Evolutionary conservation across 2,113 vertebrate genomes (phyloP).

Genomic region (Callaeas wilsoni): DNA sequence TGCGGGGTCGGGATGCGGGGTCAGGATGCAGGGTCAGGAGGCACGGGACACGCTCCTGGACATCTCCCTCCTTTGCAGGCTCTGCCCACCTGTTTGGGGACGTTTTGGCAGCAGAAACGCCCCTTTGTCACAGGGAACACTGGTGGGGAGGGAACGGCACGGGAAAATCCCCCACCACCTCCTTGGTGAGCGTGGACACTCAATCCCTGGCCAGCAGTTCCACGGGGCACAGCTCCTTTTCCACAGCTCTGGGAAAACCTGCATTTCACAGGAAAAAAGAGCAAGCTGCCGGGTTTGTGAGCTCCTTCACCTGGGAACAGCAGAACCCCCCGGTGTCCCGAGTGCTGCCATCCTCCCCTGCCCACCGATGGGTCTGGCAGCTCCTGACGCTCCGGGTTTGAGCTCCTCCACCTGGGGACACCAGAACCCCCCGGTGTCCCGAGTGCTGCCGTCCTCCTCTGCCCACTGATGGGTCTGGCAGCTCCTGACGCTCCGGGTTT

Average conservation of each 20-base stretch:
- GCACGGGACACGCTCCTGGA: neutral
- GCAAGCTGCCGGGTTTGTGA: too few species aligned
- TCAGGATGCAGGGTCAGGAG: rapidly evolving
- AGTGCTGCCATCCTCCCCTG: too few species aligned
- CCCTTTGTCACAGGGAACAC: neutral
- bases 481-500: too few species aligned
- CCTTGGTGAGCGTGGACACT: neutral
- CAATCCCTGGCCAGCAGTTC: rapidly evolving
- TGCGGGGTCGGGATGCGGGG: too few species aligned
- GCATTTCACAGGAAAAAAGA: neutral
- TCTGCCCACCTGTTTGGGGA: neutral
- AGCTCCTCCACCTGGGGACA: too few species aligned
- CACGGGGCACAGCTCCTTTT: neutral
- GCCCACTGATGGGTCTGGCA: too few species aligned
- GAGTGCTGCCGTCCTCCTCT: too few species aligned
- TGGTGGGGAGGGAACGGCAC: neutral
- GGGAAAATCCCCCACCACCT: neutral
- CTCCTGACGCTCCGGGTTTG: too few species aligned
- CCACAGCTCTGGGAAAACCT: neutral
- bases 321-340: too few species aligned
- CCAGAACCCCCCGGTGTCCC: too few species aligned
- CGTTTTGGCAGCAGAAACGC: neutral
- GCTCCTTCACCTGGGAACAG: too few species aligned
- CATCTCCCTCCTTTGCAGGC: neutral
- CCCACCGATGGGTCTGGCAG: too few species aligned